Conservation (phyloP, 2,888 invertebrate species). For the Theretra japonica region DNA sequence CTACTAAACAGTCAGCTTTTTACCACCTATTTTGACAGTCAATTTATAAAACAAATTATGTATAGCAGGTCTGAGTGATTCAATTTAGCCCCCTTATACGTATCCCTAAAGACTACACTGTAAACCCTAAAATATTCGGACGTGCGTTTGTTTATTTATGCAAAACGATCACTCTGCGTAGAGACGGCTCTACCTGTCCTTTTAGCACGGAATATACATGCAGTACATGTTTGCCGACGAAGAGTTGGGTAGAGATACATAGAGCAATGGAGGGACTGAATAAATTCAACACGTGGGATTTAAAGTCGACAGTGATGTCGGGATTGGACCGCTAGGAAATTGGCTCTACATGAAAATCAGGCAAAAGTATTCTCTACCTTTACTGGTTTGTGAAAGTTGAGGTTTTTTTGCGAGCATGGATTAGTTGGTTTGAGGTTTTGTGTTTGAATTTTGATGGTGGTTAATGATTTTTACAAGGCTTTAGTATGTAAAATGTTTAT, state of each 20-base stretch:
- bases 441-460: neutral
- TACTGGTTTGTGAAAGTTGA: constrained; percentile 4
- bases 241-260: constrained; percentile 1
- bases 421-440: neutral
- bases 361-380: constrained; percentile 23
- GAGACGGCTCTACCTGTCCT: constrained; percentile 20
- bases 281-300: constrained; percentile 35
- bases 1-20: too few species aligned
- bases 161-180: constrained; percentile 15
- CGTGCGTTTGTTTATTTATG: constrained; percentile 23
- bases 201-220: constrained; percentile 9
- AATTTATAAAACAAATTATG: neutral
- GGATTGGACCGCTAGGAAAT: constrained; percentile 26
- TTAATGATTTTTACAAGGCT: neutral
- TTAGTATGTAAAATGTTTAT: neutral
- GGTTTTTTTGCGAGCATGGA: constrained; percentile 7
- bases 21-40: too few species aligned
- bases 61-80: neutral
- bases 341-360: constrained; percentile 20
- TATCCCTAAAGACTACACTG: neutral
- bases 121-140: constrained; percentile 12
- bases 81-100: neutral
- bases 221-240: constrained; percentile 8
- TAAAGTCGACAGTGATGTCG: constrained; percentile 32
- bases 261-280: constrained; percentile 29